Evolutionary conservation across 2,888 invertebrate genomes (phyloP), one percentile per base, ranked within the genome.

Genomic region (Dinocampus coccinellae): DNA sequence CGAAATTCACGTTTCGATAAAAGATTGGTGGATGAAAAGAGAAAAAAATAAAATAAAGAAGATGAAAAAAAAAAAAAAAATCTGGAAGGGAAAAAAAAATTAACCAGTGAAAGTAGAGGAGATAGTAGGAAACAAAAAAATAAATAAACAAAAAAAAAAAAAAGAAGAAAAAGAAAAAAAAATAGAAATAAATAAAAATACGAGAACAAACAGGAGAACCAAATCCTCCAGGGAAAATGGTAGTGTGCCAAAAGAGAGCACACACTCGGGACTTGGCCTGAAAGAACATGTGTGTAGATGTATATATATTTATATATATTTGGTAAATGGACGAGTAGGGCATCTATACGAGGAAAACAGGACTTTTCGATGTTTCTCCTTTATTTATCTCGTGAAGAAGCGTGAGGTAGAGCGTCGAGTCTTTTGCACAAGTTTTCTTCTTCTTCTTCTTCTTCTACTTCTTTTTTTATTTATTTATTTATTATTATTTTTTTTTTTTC

Each of bases 321-420:
- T 24, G 24, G 29, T 26, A 55, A 13, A 66, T 22, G 52, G 20
- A 34, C 42, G 11, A n/a, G 52, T 33, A 42, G 52, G 13, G 55
- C 16, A 13, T 24, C 60, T 47, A 60, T 65, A 65, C 63, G 62
- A 66, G 71, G 66, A 61, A 70, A 70, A 70, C 65, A 70, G 52
- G 70, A 70, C 70, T 65, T 70, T 70, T 65, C 70, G 70, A 70
- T 70, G 70, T 70, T 70, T 70, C 58, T 64, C 60, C 34, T 70
- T 70, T 70, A 65, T 70, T 70, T 70, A 70, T 65, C 60, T 61
- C 64, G 36, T 60, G 60, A 60, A 66, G 70, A 47, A 57, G 64
- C 70, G 63, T 36, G 62, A 42, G 62, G 39, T 26, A 62, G 24
- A 65, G 65, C 53, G 65, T 53, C 52, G 65, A 52, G 64, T 26